Conservation (phyloP, 2,113 vertebrate genomes). For the Cebus imitator region DNA sequence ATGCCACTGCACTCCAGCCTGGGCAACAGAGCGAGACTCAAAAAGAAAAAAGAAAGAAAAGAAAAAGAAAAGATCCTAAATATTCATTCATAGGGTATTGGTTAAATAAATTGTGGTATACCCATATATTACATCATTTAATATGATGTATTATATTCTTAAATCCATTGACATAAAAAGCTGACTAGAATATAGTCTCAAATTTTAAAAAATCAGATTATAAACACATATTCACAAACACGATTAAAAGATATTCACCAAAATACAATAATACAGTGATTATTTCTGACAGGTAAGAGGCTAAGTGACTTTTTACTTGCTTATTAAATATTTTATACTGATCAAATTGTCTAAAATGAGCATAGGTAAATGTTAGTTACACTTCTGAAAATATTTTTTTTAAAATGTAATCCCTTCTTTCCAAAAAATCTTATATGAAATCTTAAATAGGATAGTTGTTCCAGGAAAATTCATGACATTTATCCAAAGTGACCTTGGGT, state of each 20-base stretch:
- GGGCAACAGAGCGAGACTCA: no score
- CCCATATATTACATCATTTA: background rate
- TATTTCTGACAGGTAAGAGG: background rate
- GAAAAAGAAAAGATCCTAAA: background rate
- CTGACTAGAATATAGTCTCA: background rate
- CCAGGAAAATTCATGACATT: background rate
- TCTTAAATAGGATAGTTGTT: background rate
- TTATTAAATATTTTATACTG: conserved; percentile 8
- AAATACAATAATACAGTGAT: background rate
- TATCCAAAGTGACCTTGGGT: background rate
- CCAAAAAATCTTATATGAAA: background rate
- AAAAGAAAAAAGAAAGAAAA: no score
- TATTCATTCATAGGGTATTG: background rate
- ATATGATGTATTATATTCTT: background rate
- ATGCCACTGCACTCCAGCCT: no score
- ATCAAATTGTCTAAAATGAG: background rate
- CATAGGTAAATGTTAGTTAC: background rate
- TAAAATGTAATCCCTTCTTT: background rate
- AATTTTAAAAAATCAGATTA: background rate
- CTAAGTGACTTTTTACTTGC: background rate
- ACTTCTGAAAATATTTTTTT: background rate
- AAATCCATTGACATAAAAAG: background rate
- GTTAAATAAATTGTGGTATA: background rate
- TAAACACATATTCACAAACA: background rate
- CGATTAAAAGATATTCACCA: background rate